These are phyloP conservation scores for Ischnura elegans DNA, from an alignment of 2,888 invertebrate species.

Conservation along the genomic window DNA sequence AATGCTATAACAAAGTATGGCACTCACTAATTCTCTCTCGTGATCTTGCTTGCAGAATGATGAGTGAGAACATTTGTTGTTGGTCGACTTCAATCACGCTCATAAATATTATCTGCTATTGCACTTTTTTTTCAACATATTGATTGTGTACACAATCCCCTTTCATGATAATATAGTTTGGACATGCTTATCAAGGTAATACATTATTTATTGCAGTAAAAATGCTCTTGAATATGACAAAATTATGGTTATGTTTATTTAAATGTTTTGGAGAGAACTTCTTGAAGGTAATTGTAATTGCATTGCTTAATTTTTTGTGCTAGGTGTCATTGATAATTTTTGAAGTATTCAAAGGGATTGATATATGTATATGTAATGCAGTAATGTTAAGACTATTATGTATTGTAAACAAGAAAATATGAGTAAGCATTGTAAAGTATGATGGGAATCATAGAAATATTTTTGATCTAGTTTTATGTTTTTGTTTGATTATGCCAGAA, in stretches of 20 bases:
- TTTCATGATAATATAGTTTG: neutral
- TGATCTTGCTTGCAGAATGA: constrained; percentile 39
- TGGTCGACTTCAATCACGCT: neutral
- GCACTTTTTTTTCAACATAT: neutral
- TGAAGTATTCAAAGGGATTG: neutral
- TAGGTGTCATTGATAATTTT: neutral
- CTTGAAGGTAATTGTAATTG: neutral
- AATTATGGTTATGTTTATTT: constrained; percentile 29
- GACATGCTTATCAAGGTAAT: constrained; percentile 9
- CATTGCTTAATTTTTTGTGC: constrained; percentile 42
- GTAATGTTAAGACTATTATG: neutral
- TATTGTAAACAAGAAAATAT: neutral
- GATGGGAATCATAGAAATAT: neutral
- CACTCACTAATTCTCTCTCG: constrained; percentile 45
- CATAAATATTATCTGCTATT: neutral
- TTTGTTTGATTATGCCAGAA: neutral
- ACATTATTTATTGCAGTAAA: neutral
- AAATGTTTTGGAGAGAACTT: neutral
- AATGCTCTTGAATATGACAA: neutral
- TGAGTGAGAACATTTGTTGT: neutral
- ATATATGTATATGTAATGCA: neutral
- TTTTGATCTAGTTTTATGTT: neutral
- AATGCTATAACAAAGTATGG: constrained; percentile 46
- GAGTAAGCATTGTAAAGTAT: neutral
- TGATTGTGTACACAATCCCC: neutral